Evolutionary conservation across 2,888 invertebrate species (phyloP).

Genomic region (Apamea sordens): DNA sequence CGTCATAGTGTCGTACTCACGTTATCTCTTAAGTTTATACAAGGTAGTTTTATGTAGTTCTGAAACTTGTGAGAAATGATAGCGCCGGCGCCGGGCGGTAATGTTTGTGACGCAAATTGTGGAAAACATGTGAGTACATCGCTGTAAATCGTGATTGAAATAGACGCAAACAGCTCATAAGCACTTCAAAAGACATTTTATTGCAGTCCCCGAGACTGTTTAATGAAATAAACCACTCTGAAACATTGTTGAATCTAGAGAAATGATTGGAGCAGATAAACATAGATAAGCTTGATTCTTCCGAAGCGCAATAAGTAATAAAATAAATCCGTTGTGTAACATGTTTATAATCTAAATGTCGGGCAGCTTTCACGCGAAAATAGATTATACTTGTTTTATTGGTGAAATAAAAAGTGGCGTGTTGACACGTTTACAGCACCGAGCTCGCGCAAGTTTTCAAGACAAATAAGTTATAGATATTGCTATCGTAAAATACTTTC

Average conservation of each 20-base stretch:
- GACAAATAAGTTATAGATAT: constrained; percentile 72
- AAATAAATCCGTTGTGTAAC: constrained; percentile 64
- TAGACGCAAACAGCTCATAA: constrained; percentile 23
- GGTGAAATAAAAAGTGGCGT: constrained; percentile 68
- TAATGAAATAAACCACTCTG: constrained; percentile 32
- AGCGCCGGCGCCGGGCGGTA: constrained; percentile 16
- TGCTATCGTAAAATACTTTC: constrained; percentile 70
- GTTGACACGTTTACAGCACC: constrained; percentile 74
- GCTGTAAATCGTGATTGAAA: constrained; percentile 24
- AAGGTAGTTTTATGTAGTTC: constrained; percentile 36
- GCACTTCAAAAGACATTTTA: constrained; percentile 48
- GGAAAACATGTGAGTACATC: constrained; percentile 33
- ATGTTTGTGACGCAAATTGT: constrained; percentile 24
- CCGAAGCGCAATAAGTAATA: constrained; percentile 48
- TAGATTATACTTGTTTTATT: constrained; percentile 70
- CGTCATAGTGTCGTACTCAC: constrained; percentile 43
- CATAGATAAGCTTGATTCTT: constrained; percentile 25
- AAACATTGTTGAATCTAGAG: constrained; percentile 24
- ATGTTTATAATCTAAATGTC: constrained; percentile 70
- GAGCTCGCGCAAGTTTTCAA: constrained; percentile 68
- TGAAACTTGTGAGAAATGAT: constrained; percentile 21
- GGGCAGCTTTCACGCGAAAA: constrained; percentile 64
- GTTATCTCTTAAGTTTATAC: constrained; percentile 42
- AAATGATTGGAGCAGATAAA: constrained; percentile 41
- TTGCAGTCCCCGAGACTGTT: constrained; percentile 13